Evolutionary conservation across 2,888 invertebrate genomes (phyloP), one percentile per base, ranked within the genome.

Genomic region (Acrobeloides nanus): DNA sequence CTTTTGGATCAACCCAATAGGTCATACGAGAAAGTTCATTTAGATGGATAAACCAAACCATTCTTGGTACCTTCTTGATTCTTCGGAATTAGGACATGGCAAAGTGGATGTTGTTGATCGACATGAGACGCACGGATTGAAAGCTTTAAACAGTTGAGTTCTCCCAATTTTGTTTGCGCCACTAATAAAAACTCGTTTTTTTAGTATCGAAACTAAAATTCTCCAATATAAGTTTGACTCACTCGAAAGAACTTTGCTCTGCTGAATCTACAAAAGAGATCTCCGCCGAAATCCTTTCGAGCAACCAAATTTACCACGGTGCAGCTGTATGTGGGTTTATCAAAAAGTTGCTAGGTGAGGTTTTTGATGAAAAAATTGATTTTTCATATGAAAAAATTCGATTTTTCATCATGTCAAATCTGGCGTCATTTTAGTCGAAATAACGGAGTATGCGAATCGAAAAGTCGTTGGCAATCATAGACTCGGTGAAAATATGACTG

Each of bases 281-380:
- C 25, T 29, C 42, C 1, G 38, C 46, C 12, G 59, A 59, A 20
- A 31, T 52, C 26, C 17, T 41, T 0, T n/a, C 48, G n/a, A 44
- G 26, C 6, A 50, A 51, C 17, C 45, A 48, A 25, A 38, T 46
- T 10, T 46, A 48, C n/a, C 47, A 62, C 31, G 60, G 55, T 23
- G 42, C 60, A 8, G 62, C 60, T n/a, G 64, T 64, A 5, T 21
- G 47, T 20, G 64, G 64, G n/a, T 57, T 47, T 34, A 24, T 60
- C 42, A 60, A 60, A 20, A 53, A 57, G 20, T 15, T 53, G n/a
- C 27, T 59, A 21, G 32, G 57, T 46, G 31, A 24, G 33, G 21
- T 33, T 34, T 25, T 34, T 24, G 6, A 18, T 15, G 26, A 21
- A 7, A 24, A n/a, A n/a, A n/a, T n/a, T n/a, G n/a, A n/a, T 12